A percentile compares a stretch with the other conserved stretches of the same genome.
Conservation (phyloP, 2,797 vertebrate genomes). For the Acridotheres tristis region DNA sequence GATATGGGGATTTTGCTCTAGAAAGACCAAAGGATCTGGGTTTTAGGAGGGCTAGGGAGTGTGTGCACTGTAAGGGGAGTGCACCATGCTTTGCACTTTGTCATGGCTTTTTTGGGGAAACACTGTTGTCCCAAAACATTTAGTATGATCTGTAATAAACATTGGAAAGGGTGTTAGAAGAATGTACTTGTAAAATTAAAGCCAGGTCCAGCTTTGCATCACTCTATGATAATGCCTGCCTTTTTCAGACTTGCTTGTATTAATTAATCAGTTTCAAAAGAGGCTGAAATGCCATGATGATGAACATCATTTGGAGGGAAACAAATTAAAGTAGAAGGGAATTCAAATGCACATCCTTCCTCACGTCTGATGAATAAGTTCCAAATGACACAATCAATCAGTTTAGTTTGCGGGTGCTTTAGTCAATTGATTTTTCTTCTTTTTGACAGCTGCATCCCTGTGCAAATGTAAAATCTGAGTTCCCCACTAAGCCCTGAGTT, state of each 20-base stretch:
- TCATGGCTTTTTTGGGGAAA: not conserved
- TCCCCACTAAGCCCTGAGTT: conserved; percentile 29
- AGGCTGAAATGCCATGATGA: not conserved
- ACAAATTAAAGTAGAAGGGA: not conserved
- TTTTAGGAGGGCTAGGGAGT: not conserved
- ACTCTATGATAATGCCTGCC: not conserved
- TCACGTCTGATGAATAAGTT: not conserved
- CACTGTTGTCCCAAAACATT: not conserved
- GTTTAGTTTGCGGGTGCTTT: not conserved
- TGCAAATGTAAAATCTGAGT: conserved; percentile 42
- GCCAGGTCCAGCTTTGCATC: not conserved
- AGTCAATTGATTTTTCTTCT: conserved; percentile 38
- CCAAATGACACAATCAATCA: conserved; percentile 18
- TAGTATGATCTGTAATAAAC: not conserved
- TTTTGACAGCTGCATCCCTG: conserved; percentile 19
- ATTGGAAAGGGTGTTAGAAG: not conserved
- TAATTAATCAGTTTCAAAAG: not conserved
- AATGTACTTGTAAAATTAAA: conserved; percentile 8
- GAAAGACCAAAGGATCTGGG: not conserved
- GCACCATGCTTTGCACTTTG: rapidly evolving
- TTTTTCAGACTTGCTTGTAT: not conserved
- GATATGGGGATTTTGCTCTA: not conserved
- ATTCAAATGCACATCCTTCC: not conserved
- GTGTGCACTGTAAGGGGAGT: not conserved
- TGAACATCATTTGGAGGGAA: not conserved